These are phyloP conservation scores for Emydoidea blandingii DNA, from an alignment of 2,797 vertebrate genomes.

Conservation along the genomic window DNA sequence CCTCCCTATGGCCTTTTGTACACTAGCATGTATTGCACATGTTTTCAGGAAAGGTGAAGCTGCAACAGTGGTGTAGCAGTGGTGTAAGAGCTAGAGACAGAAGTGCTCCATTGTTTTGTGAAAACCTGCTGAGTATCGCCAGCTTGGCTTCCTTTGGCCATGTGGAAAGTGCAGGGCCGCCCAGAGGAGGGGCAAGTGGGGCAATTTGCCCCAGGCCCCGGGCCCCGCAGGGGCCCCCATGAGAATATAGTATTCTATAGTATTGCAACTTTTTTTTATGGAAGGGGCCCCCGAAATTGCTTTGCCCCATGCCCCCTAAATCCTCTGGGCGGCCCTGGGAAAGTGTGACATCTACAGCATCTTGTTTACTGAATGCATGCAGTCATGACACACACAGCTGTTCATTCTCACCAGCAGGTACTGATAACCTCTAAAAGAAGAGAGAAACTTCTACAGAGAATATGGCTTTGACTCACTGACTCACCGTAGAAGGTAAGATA, in stretches of 20 bases:
- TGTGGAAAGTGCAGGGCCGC: not conserved
- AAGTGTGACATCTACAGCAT: constrained; percentile 22
- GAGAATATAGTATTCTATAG: too few relatives aligned
- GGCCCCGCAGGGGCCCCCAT: too few relatives aligned
- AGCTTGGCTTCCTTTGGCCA: not conserved
- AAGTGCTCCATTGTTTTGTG: not conserved
- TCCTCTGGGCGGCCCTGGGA: not conserved
- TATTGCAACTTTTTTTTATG: too few relatives aligned
- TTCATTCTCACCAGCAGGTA: not conserved
- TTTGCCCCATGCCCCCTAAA: too few relatives aligned
- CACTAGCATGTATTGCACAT: constrained; percentile 48
- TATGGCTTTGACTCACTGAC: constrained; percentile 78
- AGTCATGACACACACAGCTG: not conserved
- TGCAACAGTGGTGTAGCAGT: constrained; percentile 8
- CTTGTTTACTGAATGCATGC: constrained; percentile 4
- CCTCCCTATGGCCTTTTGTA: constrained; percentile 40
- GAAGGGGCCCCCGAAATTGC: too few relatives aligned
- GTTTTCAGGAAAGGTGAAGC: constrained; percentile 57
- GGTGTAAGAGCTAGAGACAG: not conserved
- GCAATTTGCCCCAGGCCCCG: too few relatives aligned
- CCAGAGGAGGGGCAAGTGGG: too few relatives aligned
- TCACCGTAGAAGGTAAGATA: constrained; percentile 98
- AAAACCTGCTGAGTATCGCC: constrained; percentile 34
- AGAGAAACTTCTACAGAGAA: not conserved
- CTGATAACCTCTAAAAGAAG: not conserved